Evolutionary conservation across 2,113 vertebrate genomes (phyloP).

Genomic region (Callaeas wilsoni): DNA sequence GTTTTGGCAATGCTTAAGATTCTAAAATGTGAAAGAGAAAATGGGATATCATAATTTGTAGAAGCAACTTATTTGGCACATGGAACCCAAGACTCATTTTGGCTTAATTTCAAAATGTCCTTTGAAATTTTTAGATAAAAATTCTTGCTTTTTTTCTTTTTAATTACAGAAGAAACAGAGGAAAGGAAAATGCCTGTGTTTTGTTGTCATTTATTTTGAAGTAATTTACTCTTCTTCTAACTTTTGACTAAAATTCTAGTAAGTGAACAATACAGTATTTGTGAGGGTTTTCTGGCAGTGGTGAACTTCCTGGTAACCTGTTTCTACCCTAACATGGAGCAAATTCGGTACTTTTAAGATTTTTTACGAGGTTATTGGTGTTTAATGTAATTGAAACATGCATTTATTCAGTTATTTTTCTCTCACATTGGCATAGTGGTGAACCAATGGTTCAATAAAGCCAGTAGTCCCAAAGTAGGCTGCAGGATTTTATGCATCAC

Average conservation of each 20-base stretch:
- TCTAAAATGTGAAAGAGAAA: conserved; percentile 54
- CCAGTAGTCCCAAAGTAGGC: neutral
- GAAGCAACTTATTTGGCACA: neutral
- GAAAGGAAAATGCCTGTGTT: neutral
- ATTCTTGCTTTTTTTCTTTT: neutral
- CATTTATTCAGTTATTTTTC: neutral
- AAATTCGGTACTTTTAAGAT: neutral
- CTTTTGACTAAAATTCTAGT: neutral
- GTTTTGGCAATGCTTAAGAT: conserved; percentile 65
- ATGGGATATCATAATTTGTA: neutral
- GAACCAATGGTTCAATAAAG: neutral
- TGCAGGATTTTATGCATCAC: neutral
- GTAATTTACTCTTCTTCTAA: neutral
- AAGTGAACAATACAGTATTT: neutral
- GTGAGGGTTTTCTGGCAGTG: neutral
- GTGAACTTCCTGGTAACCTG: neutral
- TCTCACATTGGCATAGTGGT: neutral
- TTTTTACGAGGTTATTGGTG: neutral
- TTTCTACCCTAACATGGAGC: neutral
- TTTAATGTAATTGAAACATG: neutral
- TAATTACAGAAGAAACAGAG: neutral
- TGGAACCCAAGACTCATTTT: neutral
- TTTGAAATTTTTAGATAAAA: neutral
- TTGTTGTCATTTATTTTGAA: neutral
- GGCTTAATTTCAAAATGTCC: neutral